These are phyloP conservation scores for Argynnis bischoffii DNA, from an alignment of 2,888 invertebrate genomes.

Conservation along the genomic window DNA sequence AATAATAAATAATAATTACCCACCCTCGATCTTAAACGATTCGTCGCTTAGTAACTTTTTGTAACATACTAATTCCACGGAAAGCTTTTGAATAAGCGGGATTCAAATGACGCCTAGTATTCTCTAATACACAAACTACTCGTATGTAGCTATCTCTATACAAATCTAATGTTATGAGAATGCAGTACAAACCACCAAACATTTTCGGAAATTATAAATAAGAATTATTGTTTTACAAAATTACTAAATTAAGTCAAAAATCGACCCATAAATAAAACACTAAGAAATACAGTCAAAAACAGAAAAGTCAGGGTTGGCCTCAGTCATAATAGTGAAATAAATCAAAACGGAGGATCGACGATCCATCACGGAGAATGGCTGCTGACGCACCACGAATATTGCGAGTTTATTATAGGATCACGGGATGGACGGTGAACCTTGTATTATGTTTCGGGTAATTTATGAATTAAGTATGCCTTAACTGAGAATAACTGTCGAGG, in stretches of 20 bases:
- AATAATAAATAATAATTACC: too few relatives aligned
- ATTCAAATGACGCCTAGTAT: too few relatives aligned
- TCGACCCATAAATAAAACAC: constrained; percentile 22
- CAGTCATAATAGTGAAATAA: constrained; percentile 49
- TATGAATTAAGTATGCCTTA: constrained; percentile 5
- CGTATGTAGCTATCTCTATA: too few relatives aligned
- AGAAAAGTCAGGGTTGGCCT: constrained; percentile 23
- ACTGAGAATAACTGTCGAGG: background rate
- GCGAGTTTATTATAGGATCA: constrained; percentile 52
- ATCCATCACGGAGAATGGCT: constrained; percentile 57
- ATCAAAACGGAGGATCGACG: constrained; percentile 50
- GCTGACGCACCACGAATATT: constrained; percentile 49
- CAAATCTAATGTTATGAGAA: too few relatives aligned
- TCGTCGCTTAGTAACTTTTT: too few relatives aligned
- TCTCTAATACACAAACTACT: too few relatives aligned
- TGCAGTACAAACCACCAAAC: too few relatives aligned
- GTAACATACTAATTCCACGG: too few relatives aligned
- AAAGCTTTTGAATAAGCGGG: too few relatives aligned
- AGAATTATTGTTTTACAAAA: too few relatives aligned
- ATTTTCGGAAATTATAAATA: too few relatives aligned
- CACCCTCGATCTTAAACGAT: too few relatives aligned
- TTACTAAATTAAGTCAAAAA: background rate
- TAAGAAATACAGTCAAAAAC: constrained; percentile 31
- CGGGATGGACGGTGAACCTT: constrained; percentile 40
- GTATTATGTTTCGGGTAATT: constrained; percentile 22